Base-by-base conservation (phyloP, 2,888 invertebrate species). In the Drepanosiphum platanoidis region DNA sequence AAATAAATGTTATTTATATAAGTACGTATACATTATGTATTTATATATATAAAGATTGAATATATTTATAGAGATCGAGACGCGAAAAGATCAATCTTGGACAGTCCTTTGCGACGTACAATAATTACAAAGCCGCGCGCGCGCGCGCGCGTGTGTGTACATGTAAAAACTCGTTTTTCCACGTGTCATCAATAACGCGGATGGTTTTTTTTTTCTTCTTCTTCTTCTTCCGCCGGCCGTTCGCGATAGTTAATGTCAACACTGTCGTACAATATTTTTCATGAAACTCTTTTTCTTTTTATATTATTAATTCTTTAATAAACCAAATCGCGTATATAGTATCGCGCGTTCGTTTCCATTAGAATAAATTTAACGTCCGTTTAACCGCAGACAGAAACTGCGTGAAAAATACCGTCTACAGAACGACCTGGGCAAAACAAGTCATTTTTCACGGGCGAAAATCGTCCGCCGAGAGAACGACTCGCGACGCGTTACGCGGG, bases 231-330 rank as follows among this genome's bases (percentile, higher is more conserved):
- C 13, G 13, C 46, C 18, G n/a, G n/a, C 42, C 66, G 13, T 34
- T 79, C 68, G n/a, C 46, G 46, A 68, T 68, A 46, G 79, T 68
- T 79, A 79, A 79, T 79, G 79, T 79, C 79, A 79, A 79, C 79
- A 68, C 79, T 68, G 79, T 68, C 79, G 68, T 68, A 68, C n/a
- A 46, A 79, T 68, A 79, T 68, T 46, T 46, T 68, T 68, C 46
- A 34, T 46, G 13, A 42, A 2, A n/a, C 36, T 18, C 15, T 34
- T 18, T 18, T 68, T 68, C 1, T 68, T 18, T 34, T 66, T 34
- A 5, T 61, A n/a, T 72, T 42, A 42, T 42, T 46, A n/a, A 46
- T 46, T 4, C 18, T 9, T 46, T 4, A 8, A 46, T 46, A 46
- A 46, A 46, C 11, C 46, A 15, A 3, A 46, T 46, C 46, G 11